phyloP scores from a whole-genome alignment of 2,888 invertebrate genomes.

The Choreutis nemorana region DNA sequence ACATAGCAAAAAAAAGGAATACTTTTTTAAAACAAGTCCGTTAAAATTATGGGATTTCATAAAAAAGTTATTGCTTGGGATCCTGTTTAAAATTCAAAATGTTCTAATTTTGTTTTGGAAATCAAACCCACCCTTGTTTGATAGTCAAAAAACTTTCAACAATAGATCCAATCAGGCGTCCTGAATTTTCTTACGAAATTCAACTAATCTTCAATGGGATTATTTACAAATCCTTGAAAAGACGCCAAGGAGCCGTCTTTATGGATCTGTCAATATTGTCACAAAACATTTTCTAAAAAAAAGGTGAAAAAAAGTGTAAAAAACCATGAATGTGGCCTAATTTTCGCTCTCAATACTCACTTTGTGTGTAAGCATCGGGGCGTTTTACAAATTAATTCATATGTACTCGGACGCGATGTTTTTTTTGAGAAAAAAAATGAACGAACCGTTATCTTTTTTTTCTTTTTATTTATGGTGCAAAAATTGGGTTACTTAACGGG shows the following conservation, averaged over 20 bases:
- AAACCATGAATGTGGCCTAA: conserved; percentile 56
- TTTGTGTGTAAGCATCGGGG: conserved; percentile 59
- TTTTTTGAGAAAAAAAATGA: conserved; percentile 26
- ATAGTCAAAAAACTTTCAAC: conserved; percentile 39
- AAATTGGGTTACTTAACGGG: conserved; percentile 67
- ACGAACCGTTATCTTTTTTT: conserved; percentile 58
- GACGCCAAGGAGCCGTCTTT: conserved; percentile 28
- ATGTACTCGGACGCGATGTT: conserved; percentile 20
- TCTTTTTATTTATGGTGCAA: conserved; percentile 59
- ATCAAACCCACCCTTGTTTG: conserved; percentile 31
- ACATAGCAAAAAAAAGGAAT: too few species aligned
- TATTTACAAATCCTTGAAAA: conserved; percentile 56
- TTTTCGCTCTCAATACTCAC: conserved; percentile 59
- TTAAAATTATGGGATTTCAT: too few species aligned
- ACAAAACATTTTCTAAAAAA: conserved; percentile 38
- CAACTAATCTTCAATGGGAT: conserved; percentile 60
- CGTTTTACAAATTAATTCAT: conserved; percentile 61
- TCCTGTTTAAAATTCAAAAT: conserved; percentile 6
- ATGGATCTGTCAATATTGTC: conserved; percentile 61
- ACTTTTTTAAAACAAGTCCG: too few species aligned
- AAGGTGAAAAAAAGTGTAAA: conserved; percentile 17
- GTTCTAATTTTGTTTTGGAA: conserved; percentile 25
- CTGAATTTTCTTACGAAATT: conserved; percentile 34
- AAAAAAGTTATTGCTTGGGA: too few species aligned
- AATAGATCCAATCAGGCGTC: conserved; percentile 52